Conservation (phyloP, 2,888 invertebrate species). For the Drosophila demipolita region DNA sequence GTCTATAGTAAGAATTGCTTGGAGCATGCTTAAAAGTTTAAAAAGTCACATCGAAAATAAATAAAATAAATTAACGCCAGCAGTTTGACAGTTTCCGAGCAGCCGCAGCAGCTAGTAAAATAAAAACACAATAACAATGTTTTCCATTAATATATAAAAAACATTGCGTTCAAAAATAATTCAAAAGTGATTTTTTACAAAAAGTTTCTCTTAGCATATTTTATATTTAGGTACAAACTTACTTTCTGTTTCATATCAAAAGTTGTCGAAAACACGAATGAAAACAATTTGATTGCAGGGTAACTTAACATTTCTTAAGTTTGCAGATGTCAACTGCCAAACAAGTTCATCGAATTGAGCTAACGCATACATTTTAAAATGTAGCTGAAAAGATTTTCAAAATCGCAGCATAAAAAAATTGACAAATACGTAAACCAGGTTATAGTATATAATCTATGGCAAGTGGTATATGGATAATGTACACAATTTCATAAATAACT, state of each 20-base stretch:
- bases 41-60: slow-evolving; percentile 72
- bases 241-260: not conserved
- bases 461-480: slow-evolving; percentile 15
- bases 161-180: not conserved
- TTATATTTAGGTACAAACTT: slow-evolving; percentile 11
- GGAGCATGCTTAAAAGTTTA: slow-evolving; percentile 49
- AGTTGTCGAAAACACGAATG: slow-evolving; percentile 2
- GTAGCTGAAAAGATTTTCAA: not conserved
- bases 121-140: slow-evolving; percentile 56
- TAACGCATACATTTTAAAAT: slow-evolving; percentile 19
- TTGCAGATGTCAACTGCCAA: not conserved
- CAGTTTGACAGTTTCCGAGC: slow-evolving; percentile 70
- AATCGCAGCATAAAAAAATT: slow-evolving; percentile 13
- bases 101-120: slow-evolving; percentile 64
- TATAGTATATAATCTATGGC: slow-evolving; percentile 11
- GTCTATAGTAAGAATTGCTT: slow-evolving; percentile 43
- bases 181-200: slow-evolving; percentile 8
- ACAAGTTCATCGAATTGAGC: slow-evolving; percentile 18
- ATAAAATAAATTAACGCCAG: slow-evolving; percentile 70
- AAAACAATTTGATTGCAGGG: slow-evolving; percentile 15
- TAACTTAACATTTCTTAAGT: not conserved
- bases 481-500: slow-evolving; percentile 53
- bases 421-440: slow-evolving; percentile 13
- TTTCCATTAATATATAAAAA: slow-evolving; percentile 36
- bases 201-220: not conserved